Evolutionary conservation across 1,140 invertebrate species (phyloP).

Genomic region (Galleria mellonella): DNA sequence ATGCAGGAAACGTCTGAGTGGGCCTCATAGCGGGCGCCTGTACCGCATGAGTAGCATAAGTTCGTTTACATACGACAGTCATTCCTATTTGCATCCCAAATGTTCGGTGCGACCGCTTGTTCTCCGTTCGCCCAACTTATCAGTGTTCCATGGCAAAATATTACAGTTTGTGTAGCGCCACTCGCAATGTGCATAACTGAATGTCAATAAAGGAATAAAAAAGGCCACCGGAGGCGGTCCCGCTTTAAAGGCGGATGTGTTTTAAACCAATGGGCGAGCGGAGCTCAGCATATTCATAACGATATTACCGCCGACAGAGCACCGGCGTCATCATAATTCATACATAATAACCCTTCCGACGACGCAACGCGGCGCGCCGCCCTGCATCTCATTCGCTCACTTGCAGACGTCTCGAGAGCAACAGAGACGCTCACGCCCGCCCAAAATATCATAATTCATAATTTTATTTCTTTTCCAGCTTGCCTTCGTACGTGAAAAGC

Average conservation of each 20-base stretch:
- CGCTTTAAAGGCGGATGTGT: conserved; percentile 59
- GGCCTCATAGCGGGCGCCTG: conserved; percentile 64
- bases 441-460: conserved; percentile 70
- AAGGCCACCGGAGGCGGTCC: conserved; percentile 66
- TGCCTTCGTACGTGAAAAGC: background rate
- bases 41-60: conserved; percentile 67
- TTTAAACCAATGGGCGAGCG: conserved; percentile 63
- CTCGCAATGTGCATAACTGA: conserved; percentile 70
- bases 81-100: conserved; percentile 71
- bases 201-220: conserved; percentile 72
- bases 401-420: conserved; percentile 21
- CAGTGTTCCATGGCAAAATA: conserved; percentile 62
- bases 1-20: conserved; percentile 72
- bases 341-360: conserved; percentile 73
- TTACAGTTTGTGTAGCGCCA: conserved; percentile 69
- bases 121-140: conserved; percentile 57
- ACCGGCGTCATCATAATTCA: conserved; percentile 71
- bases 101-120: conserved; percentile 54
- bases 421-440: conserved; percentile 47
- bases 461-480: conserved; percentile 58
- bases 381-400: conserved; percentile 56
- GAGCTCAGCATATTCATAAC: conserved; percentile 70
- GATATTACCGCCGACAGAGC: conserved; percentile 69
- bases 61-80: conserved; percentile 71
- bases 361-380: conserved; percentile 45